Evolutionary conservation across 2,797 vertebrate species (phyloP), one percentile per base, ranked within the genome.

Genomic region (Corythornis leucogaster): DNA sequence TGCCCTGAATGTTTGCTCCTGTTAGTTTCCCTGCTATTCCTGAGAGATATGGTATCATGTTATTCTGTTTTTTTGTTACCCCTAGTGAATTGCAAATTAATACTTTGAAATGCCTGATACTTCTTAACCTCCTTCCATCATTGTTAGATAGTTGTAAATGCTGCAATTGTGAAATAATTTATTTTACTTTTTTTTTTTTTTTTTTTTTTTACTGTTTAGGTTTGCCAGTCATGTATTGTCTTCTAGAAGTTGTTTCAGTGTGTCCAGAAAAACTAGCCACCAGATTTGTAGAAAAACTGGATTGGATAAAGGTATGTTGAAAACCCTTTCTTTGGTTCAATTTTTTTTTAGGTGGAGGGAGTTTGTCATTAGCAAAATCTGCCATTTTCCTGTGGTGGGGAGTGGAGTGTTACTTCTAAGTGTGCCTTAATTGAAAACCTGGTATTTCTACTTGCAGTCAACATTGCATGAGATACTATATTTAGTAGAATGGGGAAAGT

Each of bases 191-290:
- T 89, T 96, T 93, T 92, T 6, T 79, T 77, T 38, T 12, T 6
- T 77, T 89, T 33, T 90, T 77, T 33, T 89, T 96, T 93, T 92
- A 21, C 81, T 85, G 1, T 38, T 86, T 96, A 99, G 99, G 99
- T 91, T 98, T 99, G 87, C 98, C 99, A 28, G 99, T 99, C 69
- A 99, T 99, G 99, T 99, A 99, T 96, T 99, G 99, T 97, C 98
- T 99, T 5, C 91, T 99, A 93, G 99, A 99, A 97, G 98, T 99
- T 89, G 98, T 99, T 92, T 99, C 99, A 6, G 98, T 99, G 43
- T 99, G 98, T 94, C 99, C 99, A 45, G 98, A 99, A 92, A 99
- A 99, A 95, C 97, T 99, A 74, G 98, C 99, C 66, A 85, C 97
- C 30, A 98, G 98, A 97, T 99, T 99, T 96, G 95, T 98, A 70